Evolutionary conservation across 2,113 vertebrate genomes (phyloP).

Genomic region (Stomatorhinus ivindoensis): DNA sequence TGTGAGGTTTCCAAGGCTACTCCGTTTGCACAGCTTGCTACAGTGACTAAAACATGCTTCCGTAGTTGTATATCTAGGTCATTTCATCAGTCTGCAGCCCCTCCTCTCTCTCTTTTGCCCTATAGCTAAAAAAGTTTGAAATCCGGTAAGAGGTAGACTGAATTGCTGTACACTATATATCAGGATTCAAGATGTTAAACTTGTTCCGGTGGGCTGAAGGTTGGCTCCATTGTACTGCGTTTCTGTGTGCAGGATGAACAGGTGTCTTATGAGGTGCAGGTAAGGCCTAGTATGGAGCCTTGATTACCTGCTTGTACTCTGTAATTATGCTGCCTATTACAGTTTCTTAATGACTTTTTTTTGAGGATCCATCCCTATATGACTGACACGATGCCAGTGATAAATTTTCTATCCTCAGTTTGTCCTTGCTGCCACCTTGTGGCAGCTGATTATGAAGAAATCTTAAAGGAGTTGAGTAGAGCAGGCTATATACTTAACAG

Average conservation of each 20-base stretch:
- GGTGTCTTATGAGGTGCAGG: neutral
- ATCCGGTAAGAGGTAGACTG: neutral
- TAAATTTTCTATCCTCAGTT: neutral
- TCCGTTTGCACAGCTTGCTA: neutral
- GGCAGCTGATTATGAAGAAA: neutral
- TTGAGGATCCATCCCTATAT: neutral
- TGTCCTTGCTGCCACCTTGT: conserved; percentile 15
- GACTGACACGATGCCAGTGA: neutral
- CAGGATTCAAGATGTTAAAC: neutral
- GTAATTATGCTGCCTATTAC: neutral
- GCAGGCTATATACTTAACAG: too few relatives aligned
- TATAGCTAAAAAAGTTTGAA: neutral
- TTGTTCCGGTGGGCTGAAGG: neutral
- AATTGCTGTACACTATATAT: neutral
- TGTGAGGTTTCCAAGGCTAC: conserved; percentile 18
- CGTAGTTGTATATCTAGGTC: neutral
- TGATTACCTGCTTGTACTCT: neutral
- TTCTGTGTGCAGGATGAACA: neutral
- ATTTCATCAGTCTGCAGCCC: neutral
- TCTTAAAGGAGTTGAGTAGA: neutral
- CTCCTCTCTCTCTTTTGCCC: neutral
- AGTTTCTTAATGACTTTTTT: neutral
- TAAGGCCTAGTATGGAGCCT: neutral
- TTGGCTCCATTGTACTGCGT: neutral
- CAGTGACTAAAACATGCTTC: neutral